These are phyloP conservation scores for Aurelia sp. DNA, from an alignment of 30 jellyfish, hydroid and myxozoan genomes.

Conservation along the genomic window DNA sequence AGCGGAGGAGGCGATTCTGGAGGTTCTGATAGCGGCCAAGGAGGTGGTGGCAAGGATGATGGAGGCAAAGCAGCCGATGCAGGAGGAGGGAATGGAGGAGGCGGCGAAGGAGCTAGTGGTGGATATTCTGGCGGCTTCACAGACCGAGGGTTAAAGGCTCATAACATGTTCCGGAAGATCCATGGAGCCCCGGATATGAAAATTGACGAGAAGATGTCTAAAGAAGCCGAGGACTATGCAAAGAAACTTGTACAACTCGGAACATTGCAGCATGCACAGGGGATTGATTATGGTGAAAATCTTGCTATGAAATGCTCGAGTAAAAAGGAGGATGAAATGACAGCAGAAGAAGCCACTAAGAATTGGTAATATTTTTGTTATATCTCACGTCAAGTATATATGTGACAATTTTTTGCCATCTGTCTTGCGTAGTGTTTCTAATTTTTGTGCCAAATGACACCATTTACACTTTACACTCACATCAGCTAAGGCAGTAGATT, in stretches of 20 bases:
- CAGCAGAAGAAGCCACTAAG: conserved; percentile 91
- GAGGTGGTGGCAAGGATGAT: conserved; percentile 10
- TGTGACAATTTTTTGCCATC: no score
- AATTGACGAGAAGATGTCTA: conserved; percentile 76
- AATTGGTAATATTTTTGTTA: conserved; percentile 50
- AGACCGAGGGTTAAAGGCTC: conserved; percentile 67
- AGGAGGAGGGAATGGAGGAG: conserved; percentile 1
- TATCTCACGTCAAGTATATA: no score
- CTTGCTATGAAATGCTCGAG: conserved; percentile 88
- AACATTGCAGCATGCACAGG: conserved; percentile 76
- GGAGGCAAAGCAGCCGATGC: conserved; percentile 7
- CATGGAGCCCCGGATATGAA: conserved; percentile 87
- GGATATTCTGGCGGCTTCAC: conserved; percentile 22
- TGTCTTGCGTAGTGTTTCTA: no score
- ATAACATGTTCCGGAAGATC: conserved; percentile 80
- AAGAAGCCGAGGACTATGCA: conserved; percentile 89
- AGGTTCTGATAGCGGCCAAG: neutral
- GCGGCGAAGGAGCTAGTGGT: conserved; percentile 14
- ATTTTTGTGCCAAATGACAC: no score
- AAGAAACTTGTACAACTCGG: conserved; percentile 74
- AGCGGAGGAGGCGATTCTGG: conserved; percentile 30
- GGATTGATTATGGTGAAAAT: conserved; percentile 86
- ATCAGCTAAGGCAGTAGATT: no score
- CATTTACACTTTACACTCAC: no score
- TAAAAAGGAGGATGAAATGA: conserved; percentile 63